phyloP scores from a whole-genome alignment of 1,140 invertebrate genomes.

The Atta cephalotes region DNA sequence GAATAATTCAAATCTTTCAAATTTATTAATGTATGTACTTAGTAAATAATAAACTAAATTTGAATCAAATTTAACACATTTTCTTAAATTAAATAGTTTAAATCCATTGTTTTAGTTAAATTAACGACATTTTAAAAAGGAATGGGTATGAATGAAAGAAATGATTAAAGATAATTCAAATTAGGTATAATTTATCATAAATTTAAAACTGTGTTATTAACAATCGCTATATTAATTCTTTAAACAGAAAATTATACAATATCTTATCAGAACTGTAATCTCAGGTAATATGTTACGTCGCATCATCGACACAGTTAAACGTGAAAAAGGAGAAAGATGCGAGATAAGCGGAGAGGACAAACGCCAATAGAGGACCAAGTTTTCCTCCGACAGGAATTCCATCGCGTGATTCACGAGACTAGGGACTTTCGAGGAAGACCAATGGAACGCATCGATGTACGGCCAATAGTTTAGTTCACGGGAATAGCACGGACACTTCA shows the following conservation, averaged over 20 bases:
- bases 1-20: not conserved
- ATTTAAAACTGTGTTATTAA: not conserved
- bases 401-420: conserved; percentile 65
- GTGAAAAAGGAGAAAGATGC: not conserved
- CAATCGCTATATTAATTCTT: not conserved
- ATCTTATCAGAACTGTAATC: not conserved
- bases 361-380: conserved; percentile 2
- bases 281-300: conserved; percentile 1
- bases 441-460: conserved; percentile 60
- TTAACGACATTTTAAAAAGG: no score
- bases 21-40: no score
- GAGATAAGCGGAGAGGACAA: not conserved
- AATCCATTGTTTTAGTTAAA: no score
- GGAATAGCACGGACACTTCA: conserved; percentile 26
- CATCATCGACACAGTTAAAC: not conserved
- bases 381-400: conserved; percentile 49
- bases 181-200: no score
- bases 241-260: not conserved
- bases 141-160: no score
- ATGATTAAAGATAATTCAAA: no score
- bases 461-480: conserved; percentile 57
- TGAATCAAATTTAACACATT: no score
- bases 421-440: conserved; percentile 59
- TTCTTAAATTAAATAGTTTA: no score
- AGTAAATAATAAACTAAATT: no score